phyloP scores from a whole-genome alignment of 2,797 vertebrate species.

The Sternotherus odoratus region DNA sequence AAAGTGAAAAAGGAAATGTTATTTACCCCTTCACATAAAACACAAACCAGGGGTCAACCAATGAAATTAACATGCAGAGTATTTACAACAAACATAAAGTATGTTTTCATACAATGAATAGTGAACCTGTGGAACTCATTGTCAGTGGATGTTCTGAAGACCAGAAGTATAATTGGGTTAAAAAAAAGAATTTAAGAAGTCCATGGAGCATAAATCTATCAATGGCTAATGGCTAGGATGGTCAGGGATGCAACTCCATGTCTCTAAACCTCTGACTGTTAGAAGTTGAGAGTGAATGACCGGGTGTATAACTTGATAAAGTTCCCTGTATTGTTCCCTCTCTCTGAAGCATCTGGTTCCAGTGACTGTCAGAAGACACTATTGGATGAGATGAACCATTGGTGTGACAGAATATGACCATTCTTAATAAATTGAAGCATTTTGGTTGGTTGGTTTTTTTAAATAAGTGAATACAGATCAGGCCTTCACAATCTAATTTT shows the following conservation, averaged over 20 bases:
- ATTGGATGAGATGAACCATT: background rate
- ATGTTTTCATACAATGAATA: background rate
- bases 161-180: background rate
- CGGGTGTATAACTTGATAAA: background rate
- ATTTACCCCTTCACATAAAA: background rate
- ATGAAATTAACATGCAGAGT: background rate
- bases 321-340: background rate
- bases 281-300: background rate
- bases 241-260: background rate
- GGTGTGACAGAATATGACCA: background rate
- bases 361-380: background rate
- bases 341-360: background rate
- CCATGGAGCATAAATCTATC: background rate
- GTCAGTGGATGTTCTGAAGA: background rate
- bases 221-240: background rate
- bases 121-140: background rate
- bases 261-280: background rate
- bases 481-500: slow-evolving; percentile 11
- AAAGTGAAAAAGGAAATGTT: background rate
- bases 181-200: background rate
- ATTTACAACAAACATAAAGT: background rate
- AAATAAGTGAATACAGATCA: background rate
- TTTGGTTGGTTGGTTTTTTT: background rate
- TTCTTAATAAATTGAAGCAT: background rate
- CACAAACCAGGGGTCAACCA: background rate